phyloP scores from a whole-genome alignment of 2,797 vertebrate species.

The Megaceryle alcyon region DNA sequence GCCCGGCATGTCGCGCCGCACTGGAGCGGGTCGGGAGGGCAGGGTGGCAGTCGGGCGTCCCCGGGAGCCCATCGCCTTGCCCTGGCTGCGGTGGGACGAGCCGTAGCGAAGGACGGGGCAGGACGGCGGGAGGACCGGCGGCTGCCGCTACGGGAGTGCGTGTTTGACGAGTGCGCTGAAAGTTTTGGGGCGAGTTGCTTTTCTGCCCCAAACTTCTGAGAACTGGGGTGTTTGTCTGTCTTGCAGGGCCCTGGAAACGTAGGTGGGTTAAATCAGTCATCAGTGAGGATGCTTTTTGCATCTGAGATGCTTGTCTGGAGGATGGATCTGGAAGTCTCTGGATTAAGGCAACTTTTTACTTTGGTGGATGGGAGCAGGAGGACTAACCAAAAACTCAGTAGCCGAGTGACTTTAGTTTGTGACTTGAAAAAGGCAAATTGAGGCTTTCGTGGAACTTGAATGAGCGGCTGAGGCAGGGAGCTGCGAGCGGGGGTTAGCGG shows the following conservation, averaged over 20 bases:
- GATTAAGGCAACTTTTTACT: not conserved
- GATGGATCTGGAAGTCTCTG: conserved; percentile 43
- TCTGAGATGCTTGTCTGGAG: not conserved
- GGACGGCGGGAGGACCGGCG: not conserved
- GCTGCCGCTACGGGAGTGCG: not conserved
- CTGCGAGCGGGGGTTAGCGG: not conserved
- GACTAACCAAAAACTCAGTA: not conserved
- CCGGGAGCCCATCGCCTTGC: not conserved
- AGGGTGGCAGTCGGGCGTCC: not conserved
- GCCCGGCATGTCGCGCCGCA: not conserved
- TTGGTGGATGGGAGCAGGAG: not conserved
- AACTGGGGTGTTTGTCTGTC: rapidly evolving
- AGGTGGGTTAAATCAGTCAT: rapidly evolving
- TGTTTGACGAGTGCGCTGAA: too few relatives aligned
- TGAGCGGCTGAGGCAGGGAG: too few relatives aligned
- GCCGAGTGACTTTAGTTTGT: not conserved
- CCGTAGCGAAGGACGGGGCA: not conserved
- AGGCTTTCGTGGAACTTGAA: not conserved
- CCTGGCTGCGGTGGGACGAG: not conserved
- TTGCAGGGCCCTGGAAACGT: rapidly evolving
- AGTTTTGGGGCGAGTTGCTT: not conserved
- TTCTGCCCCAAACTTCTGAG: not conserved
- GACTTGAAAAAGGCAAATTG: rapidly evolving
- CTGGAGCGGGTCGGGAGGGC: too few relatives aligned
- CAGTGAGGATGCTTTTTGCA: rapidly evolving